Evolutionary conservation across 2,888 invertebrate species (phyloP).

Genomic region (Isoperla grammatica): DNA sequence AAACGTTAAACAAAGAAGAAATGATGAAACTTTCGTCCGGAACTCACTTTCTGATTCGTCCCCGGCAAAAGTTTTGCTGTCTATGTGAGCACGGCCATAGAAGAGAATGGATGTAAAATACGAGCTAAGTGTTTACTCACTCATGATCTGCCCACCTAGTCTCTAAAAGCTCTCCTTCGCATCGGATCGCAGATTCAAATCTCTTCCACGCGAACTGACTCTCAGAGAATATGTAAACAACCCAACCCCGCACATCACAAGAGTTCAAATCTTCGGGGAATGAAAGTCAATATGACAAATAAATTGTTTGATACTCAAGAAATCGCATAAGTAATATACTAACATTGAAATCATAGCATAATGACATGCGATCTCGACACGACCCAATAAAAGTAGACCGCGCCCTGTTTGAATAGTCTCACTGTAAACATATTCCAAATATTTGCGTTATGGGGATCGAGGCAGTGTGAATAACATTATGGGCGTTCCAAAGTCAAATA

Average conservation of each 20-base stretch:
- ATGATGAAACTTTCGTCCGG: slow-evolving; percentile 22
- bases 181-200: slow-evolving; percentile 24
- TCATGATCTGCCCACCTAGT: slow-evolving; percentile 24
- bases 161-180: slow-evolving; percentile 19
- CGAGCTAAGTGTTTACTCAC: slow-evolving; percentile 25
- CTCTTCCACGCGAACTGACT: slow-evolving; percentile 21
- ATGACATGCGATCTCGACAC: no score
- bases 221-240: slow-evolving; percentile 13
- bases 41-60: slow-evolving; percentile 6
- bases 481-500: no score
- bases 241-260: background rate
- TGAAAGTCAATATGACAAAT: no score
- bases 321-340: no score
- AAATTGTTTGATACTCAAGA: no score
- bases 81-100: slow-evolving; percentile 6
- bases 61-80: slow-evolving; percentile 9
- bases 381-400: no score
- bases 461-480: no score
- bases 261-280: no score
- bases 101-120: slow-evolving; percentile 18
- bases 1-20: slow-evolving; percentile 5
- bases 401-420: no score
- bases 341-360: no score
- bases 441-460: no score
- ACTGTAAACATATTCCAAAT: no score